Evolutionary conservation across 2,797 vertebrate genomes (phyloP).

Genomic region (Glossophaga mutica): DNA sequence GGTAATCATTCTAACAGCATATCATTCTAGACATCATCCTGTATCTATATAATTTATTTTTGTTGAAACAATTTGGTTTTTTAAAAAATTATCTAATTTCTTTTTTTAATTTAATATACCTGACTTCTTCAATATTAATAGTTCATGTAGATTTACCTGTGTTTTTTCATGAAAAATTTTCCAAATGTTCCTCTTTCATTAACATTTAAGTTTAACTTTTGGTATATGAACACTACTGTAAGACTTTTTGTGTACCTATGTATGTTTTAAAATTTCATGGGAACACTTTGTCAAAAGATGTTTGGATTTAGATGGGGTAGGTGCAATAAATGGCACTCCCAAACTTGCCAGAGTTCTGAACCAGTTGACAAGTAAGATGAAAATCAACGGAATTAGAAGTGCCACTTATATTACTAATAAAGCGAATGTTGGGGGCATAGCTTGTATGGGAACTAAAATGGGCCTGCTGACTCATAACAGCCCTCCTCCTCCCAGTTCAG

Average conservation of each 20-base stretch:
- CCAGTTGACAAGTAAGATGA: neutral
- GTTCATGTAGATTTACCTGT: neutral
- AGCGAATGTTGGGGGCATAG: neutral
- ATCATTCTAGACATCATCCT: neutral
- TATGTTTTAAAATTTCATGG: neutral
- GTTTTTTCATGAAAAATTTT: neutral
- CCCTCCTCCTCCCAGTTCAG: neutral
- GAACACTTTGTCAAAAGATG: neutral
- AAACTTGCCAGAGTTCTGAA: neutral
- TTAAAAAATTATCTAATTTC: neutral
- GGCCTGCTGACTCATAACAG: neutral
- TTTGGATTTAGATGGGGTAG: neutral
- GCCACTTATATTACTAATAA: neutral
- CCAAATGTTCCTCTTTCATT: neutral
- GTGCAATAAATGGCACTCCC: neutral
- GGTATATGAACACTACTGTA: neutral
- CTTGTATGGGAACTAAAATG: neutral
- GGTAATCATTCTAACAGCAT: neutral
- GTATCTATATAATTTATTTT: neutral
- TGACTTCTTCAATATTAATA: neutral
- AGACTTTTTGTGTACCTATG: neutral
- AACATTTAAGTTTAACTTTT: neutral
- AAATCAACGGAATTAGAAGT: neutral
- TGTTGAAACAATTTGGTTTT: neutral
- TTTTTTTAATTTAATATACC: conserved; percentile 4